phyloP scores from a whole-genome alignment of 2,888 invertebrate species.

The Sisyra nigra region DNA sequence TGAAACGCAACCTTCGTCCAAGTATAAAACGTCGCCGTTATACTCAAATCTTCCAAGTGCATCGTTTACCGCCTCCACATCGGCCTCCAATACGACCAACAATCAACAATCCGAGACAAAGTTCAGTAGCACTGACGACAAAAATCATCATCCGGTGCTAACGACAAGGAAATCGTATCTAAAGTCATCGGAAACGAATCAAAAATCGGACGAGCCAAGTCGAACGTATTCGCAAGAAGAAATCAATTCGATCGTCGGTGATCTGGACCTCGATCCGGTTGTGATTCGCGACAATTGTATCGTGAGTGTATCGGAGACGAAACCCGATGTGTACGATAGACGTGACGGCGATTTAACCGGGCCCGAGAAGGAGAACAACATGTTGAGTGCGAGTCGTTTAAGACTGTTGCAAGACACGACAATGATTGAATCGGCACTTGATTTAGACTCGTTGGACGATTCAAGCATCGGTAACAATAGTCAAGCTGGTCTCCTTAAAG shows the following conservation, averaged over 20 bases:
- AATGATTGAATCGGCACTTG: constrained; percentile 80
- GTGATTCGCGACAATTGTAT: constrained; percentile 24
- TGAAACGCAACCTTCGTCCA: constrained; percentile 10
- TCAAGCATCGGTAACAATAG: constrained; percentile 51
- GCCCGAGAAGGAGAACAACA: constrained; percentile 27
- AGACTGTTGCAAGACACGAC: constrained; percentile 72
- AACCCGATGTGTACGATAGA: constrained; percentile 11
- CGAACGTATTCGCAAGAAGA: constrained; percentile 12
- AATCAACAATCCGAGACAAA: constrained; percentile 22
- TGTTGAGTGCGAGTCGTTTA: constrained; percentile 55
- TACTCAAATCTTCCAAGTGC: constrained; percentile 24
- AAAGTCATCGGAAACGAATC: no score
- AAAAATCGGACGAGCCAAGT: no score
- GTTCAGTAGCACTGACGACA: constrained; percentile 17
- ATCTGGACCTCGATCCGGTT: constrained; percentile 36
- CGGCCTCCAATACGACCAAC: constrained; percentile 17
- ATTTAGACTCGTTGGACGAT: constrained; percentile 72
- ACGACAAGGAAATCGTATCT: background rate
- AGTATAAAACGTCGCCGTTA: constrained; percentile 21
- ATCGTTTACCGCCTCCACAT: constrained; percentile 10
- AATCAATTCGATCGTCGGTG: constrained; percentile 30
- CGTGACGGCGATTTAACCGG: constrained; percentile 25
- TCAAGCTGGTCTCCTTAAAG: constrained; percentile 47
- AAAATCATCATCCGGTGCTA: constrained; percentile 4
- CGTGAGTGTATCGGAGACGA: constrained; percentile 16